Conservation (phyloP, 2,113 vertebrate species). For the Rissa tridactyla region DNA sequence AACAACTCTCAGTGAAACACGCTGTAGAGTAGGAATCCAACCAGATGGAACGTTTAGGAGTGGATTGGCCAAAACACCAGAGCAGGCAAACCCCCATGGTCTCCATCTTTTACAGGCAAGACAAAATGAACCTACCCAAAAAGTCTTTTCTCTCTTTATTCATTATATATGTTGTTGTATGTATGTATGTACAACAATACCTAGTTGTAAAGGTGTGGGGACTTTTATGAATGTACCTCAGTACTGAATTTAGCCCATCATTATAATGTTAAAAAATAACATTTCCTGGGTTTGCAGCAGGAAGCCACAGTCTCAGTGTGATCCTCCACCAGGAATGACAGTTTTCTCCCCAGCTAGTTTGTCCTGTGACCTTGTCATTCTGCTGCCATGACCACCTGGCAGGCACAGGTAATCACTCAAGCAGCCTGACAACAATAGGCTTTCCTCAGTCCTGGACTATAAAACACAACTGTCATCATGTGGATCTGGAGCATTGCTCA, state of each 20-base stretch:
- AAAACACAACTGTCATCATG: not conserved
- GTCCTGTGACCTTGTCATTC: not conserved
- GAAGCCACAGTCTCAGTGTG: not conserved
- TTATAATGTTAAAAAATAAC: not conserved
- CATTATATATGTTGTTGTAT: not conserved
- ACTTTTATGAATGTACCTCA: not conserved
- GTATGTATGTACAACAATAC: too few species aligned
- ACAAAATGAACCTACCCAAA: not conserved
- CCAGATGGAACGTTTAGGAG: not conserved
- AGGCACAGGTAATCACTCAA: not conserved
- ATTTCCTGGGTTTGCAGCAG: not conserved
- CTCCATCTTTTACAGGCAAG: not conserved
- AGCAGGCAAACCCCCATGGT: accelerated
- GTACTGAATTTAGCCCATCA: not conserved
- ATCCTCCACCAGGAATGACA: not conserved
- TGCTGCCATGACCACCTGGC: not conserved
- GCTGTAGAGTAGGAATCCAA: not conserved
- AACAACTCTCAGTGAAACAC: not conserved
- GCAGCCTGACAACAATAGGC: accelerated
- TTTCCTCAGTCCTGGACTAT: not conserved
- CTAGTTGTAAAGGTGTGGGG: not conserved
- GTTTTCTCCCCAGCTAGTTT: not conserved
- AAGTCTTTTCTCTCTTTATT: not conserved
- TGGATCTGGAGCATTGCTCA: not conserved
- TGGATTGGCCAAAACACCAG: not conserved